These are phyloP conservation scores for Drosophila pectinifera DNA, from an alignment of 1,140 invertebrate genomes.

Conservation along the genomic window DNA sequence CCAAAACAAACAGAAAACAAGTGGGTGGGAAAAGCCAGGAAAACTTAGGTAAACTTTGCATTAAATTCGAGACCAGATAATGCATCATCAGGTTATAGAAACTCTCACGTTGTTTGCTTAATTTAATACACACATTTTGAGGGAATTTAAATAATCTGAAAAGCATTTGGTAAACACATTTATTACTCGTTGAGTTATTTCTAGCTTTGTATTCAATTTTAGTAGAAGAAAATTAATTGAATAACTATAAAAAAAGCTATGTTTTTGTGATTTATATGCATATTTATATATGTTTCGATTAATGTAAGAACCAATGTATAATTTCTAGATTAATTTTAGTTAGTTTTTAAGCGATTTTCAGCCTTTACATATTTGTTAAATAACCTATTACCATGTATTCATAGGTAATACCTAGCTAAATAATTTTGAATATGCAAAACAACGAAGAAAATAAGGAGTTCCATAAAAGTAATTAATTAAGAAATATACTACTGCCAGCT, in stretches of 20 bases:
- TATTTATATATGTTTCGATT: not conserved
- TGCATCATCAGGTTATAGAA: not conserved
- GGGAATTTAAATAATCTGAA: conserved; percentile 11
- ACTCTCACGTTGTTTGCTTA: not conserved
- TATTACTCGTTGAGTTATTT: not conserved
- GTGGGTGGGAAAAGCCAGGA: conserved; percentile 21
- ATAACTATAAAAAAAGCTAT: not conserved
- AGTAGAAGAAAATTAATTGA: not conserved
- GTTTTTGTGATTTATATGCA: not conserved
- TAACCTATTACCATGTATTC: too few relatives aligned
- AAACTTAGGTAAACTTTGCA: not conserved
- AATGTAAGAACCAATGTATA: not conserved
- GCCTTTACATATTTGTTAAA: not conserved
- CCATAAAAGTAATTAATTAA: not conserved
- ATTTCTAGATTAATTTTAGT: too few relatives aligned
- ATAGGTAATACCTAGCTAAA: too few relatives aligned
- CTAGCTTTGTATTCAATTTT: not conserved
- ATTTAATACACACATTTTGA: not conserved
- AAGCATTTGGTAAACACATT: not conserved
- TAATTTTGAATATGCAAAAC: too few relatives aligned
- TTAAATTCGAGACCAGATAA: not conserved
- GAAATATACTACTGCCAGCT: too few relatives aligned
- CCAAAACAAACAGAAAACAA: conserved; percentile 21
- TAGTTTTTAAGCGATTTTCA: too few relatives aligned
- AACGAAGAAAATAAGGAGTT: not conserved